Base-by-base conservation (phyloP, 2,113 vertebrate species). In the Strix aluco region DNA sequence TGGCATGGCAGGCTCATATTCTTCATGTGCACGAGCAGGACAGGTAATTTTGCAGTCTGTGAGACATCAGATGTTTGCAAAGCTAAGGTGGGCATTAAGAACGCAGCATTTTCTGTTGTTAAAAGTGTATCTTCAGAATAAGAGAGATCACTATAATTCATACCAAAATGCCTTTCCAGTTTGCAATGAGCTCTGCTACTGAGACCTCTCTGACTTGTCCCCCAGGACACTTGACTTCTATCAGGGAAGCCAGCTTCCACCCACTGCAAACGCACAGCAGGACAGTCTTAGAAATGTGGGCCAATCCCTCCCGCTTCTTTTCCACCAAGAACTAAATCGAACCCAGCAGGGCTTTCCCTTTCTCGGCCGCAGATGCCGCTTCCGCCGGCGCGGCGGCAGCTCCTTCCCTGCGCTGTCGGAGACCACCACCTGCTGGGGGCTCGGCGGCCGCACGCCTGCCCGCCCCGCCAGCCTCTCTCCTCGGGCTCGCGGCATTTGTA, bases 341-440 rank as follows among this genome's bases (percentile, higher is more conserved):
- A 9, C 75, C 16, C 74, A 26, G 55, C 40, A 14, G 22, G 38
- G 47, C 32, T 86, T 55, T 59, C 74, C 73, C 61, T 10, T 4
- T 32, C 7, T 38, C 4, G 5, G 61, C 5, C 15, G 54, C 42
- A 55, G n/a, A 47, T 46, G 44, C 44, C 17, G 44, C 44, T 46
- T 6, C 70, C 29, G 36, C 12, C 6, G 6, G n/a, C 44, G 44
- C 44, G 17, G 44, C 44, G 44, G 44, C 8, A 61, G 74, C 54
- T 51, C 20, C 32, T 32, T 49, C 29, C 30, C 75, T 54, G 84
- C 51, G 38, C 90, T 85, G 77, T 67, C 63, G 5, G 69, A 84
- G 69, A 92, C 78, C 90, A 82, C 57, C 79, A 71, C 42, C 74
- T 90, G 66, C 94, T 66, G 90, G 90, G 93, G 51, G 55, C 71